A percentile compares a stretch with the other conserved stretches of the same genome.
phyloP scores from a whole-genome alignment of 2,797 vertebrate genomes.

The Argya squamiceps region DNA sequence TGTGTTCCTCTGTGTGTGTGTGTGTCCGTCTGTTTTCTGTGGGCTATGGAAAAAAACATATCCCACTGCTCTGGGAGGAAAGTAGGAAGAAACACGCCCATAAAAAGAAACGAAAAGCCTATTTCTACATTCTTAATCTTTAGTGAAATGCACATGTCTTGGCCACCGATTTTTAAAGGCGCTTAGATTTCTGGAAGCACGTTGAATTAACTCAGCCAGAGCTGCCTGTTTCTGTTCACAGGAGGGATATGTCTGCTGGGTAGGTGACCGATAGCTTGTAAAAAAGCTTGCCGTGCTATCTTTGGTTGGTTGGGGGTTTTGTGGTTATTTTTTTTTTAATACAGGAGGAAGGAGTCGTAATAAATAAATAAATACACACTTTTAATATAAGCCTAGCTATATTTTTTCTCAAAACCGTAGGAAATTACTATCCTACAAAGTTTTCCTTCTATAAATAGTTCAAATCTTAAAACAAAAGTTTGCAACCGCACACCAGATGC shows the following conservation, averaged over 20 bases:
- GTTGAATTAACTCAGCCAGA: neutral
- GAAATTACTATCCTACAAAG: conserved; percentile 83
- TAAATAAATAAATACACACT: conserved; percentile 68
- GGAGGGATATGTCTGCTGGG: neutral
- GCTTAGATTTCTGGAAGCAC: conserved; percentile 60
- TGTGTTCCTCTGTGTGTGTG: neutral
- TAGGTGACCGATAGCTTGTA: neutral
- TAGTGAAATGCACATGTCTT: conserved; percentile 73
- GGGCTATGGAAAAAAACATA: neutral
- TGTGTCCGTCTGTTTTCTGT: neutral
- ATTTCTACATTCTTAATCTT: conserved; percentile 28
- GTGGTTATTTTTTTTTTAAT: neutral
- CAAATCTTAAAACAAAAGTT: conserved; percentile 85
- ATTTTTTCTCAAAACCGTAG: conserved; percentile 79
- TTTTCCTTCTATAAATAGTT: conserved; percentile 84
- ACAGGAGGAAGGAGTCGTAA: conserved; percentile 50
- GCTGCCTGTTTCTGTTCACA: neutral
- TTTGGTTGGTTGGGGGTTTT: neutral
- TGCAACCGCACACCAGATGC: conserved; percentile 83
- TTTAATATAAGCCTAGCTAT: conserved; percentile 74
- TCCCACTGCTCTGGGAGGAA: neutral
- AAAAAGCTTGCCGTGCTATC: neutral
- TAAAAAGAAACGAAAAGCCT: neutral
- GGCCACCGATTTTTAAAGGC: conserved; percentile 56
- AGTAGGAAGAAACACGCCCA: neutral